Evolutionary conservation across 2,797 vertebrate species (phyloP).

Genomic region (Leuciscus waleckii): DNA sequence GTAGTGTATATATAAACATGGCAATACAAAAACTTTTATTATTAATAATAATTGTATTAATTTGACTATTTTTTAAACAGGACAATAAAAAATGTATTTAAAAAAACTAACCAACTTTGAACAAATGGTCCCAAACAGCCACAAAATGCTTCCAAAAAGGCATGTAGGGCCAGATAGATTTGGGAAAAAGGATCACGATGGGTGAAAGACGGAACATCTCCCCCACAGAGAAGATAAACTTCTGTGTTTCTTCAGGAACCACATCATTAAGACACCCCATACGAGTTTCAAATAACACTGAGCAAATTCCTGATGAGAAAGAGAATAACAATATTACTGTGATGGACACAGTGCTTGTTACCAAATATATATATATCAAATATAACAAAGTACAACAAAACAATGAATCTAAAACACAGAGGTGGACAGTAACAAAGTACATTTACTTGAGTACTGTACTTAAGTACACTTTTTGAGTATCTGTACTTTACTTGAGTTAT

Average conservation of each 20-base stretch:
- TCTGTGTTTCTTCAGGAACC: conserved; percentile 77
- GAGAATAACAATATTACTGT: neutral
- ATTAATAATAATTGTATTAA: neutral
- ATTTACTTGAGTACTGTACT: no score
- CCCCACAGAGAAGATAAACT: conserved; percentile 82
- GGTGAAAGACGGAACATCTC: conserved; percentile 79
- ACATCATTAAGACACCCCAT: conserved; percentile 79
- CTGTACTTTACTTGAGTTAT: no score
- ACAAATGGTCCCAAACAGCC: conserved; percentile 79
- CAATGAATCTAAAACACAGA: neutral
- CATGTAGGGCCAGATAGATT: conserved; percentile 75
- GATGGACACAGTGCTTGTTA: neutral
- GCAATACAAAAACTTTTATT: neutral
- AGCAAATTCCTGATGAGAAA: conserved; percentile 73
- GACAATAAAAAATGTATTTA: no score
- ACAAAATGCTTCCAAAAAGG: conserved; percentile 80
- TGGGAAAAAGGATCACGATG: conserved; percentile 76
- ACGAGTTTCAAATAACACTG: conserved; percentile 80
- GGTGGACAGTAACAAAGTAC: no score
- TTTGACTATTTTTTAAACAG: neutral
- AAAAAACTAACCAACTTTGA: conserved; percentile 75
- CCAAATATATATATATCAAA: neutral
- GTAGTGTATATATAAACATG: neutral
- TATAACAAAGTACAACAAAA: neutral
- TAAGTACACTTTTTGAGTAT: no score